These are phyloP conservation scores for Gorsachius magnificus DNA, from an alignment of 2,797 vertebrate species.

Conservation along the genomic window DNA sequence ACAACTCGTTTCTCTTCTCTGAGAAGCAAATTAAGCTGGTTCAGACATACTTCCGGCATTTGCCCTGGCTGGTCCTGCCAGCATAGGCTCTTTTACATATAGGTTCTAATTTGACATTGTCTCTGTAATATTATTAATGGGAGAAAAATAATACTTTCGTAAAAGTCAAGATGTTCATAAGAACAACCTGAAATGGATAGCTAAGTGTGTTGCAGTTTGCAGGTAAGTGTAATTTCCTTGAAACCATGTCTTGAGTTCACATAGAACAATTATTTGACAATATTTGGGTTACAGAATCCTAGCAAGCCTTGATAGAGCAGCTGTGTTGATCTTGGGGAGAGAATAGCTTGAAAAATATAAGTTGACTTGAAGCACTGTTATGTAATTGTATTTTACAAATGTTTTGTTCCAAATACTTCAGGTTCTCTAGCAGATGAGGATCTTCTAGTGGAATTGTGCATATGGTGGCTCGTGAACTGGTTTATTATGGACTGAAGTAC, in stretches of 20 bases:
- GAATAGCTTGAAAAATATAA: not conserved
- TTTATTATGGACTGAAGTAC: not conserved
- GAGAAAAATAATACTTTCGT: not conserved
- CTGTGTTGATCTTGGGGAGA: not conserved
- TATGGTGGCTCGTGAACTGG: not conserved
- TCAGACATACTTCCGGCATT: not conserved
- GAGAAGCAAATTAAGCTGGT: not conserved
- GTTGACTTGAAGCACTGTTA: not conserved
- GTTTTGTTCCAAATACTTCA: not conserved
- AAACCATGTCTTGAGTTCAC: not conserved
- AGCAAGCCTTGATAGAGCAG: not conserved
- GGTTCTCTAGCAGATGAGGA: not conserved
- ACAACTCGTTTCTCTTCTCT: not conserved
- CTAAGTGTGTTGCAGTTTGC: not conserved
- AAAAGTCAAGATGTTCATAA: not conserved
- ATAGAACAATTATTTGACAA: not conserved
- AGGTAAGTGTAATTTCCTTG: not conserved
- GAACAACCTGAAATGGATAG: not conserved
- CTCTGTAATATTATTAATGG: not conserved
- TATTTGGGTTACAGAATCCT: not conserved
- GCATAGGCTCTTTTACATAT: rapidly evolving
- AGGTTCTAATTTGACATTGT: not conserved
- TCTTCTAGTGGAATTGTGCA: not conserved
- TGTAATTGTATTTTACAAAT: not conserved
- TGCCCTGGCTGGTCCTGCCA: not conserved